Conservation (phyloP, 2,113 vertebrate species). For the Trichomycterus rosablanca region DNA sequence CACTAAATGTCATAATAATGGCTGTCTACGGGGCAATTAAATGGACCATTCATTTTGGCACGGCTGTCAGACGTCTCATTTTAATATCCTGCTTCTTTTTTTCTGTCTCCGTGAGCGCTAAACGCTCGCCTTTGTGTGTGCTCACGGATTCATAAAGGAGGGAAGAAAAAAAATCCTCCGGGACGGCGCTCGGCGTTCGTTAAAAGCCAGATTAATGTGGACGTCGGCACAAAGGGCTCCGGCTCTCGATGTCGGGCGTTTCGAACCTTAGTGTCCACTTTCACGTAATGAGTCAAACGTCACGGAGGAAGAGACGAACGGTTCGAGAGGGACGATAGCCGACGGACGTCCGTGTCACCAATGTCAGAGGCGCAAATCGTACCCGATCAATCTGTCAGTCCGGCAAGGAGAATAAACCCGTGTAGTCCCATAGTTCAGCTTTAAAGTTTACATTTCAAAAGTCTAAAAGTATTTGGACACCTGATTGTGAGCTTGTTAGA, state of each 20-base stretch:
- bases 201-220: conserved; percentile 33
- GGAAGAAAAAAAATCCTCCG: conserved; percentile 36
- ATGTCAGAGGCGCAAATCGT: conserved; percentile 36
- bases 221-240: neutral
- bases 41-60: conserved; percentile 44
- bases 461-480: no score
- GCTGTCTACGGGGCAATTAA: conserved; percentile 48
- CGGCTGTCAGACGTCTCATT: conserved; percentile 47
- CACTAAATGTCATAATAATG: conserved; percentile 53
- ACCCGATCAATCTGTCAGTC: conserved; percentile 36
- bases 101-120: conserved; percentile 41
- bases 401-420: conserved; percentile 11
- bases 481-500: no score
- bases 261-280: neutral
- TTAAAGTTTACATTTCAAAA: no score
- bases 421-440: no score
- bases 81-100: conserved; percentile 47
- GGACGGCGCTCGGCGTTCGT: conserved; percentile 47
- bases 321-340: conserved; percentile 43
- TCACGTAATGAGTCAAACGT: neutral
- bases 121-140: conserved; percentile 43
- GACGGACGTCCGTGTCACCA: conserved; percentile 43
- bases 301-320: conserved; percentile 18
- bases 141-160: conserved; percentile 44
- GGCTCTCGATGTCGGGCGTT: neutral